Evolutionary conservation across 2,797 vertebrate genomes (phyloP), one percentile per base, ranked within the genome.

Genomic region (Gadopsis marmoratus): DNA sequence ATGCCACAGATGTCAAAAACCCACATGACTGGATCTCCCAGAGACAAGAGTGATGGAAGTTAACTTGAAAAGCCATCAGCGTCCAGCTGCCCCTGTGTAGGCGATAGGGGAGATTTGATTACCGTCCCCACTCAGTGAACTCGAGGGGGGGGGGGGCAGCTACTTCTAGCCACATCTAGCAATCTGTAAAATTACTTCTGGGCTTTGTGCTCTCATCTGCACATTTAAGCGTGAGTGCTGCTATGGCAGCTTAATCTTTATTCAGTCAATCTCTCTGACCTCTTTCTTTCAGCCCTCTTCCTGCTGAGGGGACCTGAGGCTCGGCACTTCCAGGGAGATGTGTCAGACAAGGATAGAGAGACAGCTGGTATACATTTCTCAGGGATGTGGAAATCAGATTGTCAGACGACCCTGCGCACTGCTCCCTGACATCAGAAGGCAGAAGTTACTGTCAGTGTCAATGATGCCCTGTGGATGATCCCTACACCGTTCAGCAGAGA

Each of bases 121-220:
- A 79, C 73, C 39, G 9, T 54, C 75, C 71, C 53, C 43, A 48
- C 43, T 74, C 83, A n/a, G 66, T 71, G 74, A 83, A 68, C 68
- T 45, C 37, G 51, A 31, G 7, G 35, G 55, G 39, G 12, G 6
- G 21, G 47, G 51, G 33, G 60, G 55, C 19, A 41, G 64, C 82
- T 67, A 72, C 76, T 51, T 69, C 69, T 29, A 63, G 66, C 59
- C 78, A 71, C 70, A 68, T 85, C 61, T 74, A 78, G 39, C 86
- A 93, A 91, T 93, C 86, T 89, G 83, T 75, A 73, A 89, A 92
- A 92, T 92, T 73, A 85, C 91, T 92, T 83, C 39, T 74, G 83
- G 87, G 87, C 83, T 86, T 92, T 89, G 70, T 76, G 83, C 82
- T 85, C 86, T 92, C 86, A 89, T 91, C 88, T 86, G 84, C 76